A percentile compares a stretch with the other conserved stretches of the same genome.
phyloP scores from a whole-genome alignment of 2,797 vertebrate species.

The Chrysolophus pictus region DNA sequence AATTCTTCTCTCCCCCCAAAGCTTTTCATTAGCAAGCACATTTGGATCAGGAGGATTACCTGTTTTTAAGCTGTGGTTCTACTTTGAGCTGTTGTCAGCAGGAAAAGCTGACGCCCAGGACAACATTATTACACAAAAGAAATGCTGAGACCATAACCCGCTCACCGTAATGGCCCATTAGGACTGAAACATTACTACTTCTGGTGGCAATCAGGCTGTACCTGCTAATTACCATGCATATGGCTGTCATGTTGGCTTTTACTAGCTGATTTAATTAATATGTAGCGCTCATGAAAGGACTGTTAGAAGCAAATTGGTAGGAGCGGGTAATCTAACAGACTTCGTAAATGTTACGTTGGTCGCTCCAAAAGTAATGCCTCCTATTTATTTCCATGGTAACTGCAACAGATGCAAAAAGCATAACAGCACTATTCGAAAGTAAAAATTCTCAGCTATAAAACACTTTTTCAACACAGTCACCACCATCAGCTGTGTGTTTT shows the following conservation, averaged over 20 bases:
- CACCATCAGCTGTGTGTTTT: neutral
- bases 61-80: neutral
- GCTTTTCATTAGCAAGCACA: neutral
- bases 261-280: neutral
- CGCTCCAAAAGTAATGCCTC: neutral
- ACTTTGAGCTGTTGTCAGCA: neutral
- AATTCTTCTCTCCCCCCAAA: neutral
- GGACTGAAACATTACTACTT: neutral
- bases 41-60: neutral
- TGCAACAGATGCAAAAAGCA: neutral
- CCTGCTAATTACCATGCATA: neutral
- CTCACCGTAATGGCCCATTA: constrained; percentile 3
- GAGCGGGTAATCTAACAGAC: neutral
- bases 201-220: neutral
- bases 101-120: neutral
- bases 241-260: neutral
- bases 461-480: neutral
- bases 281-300: rapidly evolving
- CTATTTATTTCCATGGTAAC: neutral
- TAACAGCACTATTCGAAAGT: neutral
- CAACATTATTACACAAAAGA: neutral
- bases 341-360: neutral
- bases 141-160: neutral
- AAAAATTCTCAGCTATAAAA: neutral
- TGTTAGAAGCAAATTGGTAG: neutral